Base-by-base conservation (phyloP, 2,797 vertebrate species). In the Erpetoichthys calabaricus region DNA sequence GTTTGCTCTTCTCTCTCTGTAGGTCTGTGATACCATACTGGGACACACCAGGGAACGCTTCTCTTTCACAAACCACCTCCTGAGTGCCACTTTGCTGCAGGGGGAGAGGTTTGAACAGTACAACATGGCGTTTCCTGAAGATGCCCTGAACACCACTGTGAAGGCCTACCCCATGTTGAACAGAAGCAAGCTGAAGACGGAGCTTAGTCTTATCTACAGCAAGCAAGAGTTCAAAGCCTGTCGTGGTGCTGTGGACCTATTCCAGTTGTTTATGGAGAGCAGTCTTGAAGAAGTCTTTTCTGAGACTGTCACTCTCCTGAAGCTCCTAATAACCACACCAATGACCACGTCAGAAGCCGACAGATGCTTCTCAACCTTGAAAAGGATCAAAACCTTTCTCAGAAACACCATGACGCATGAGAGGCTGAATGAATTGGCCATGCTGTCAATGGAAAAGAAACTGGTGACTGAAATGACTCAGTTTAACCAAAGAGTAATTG, bases 71-170 rank as follows among this genome's bases (percentile, higher is more conserved):
- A 45, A 62, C 56, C 60, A 62, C 56, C 60, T 64, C 7, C 51
- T 65, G 53, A 64, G 63, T 65, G 63, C 58, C 60, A 67, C 63
- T 51, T 56, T 67, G 55, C 58, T 67, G 43, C 62, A 60, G 55
- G 54, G 45, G 7, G 51, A 59, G 7, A 59, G 57, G 52, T 52
- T 57, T 55, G 54, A 54, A 51, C 42, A 55, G 10, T 57, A 58
- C 47, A 57, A 6, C 4, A 41, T 45, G 5, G 9, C 6, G 7
- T 64, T 64, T 55, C 62, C 54, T 59, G 57, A 67, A 59, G 59
- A 54, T 57, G 42, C 62, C 49, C 50, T 66, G 45, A 55, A 8
- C 53, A 59, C 3, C 44, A 62, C 60, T 42, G 45, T 62, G 44
- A 61, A 67, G 53, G 62, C 65, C 9, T 64, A 59, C 49, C 53